Base-by-base conservation (phyloP, 2,113 vertebrate genomes). In the Centropus bengalensis region DNA sequence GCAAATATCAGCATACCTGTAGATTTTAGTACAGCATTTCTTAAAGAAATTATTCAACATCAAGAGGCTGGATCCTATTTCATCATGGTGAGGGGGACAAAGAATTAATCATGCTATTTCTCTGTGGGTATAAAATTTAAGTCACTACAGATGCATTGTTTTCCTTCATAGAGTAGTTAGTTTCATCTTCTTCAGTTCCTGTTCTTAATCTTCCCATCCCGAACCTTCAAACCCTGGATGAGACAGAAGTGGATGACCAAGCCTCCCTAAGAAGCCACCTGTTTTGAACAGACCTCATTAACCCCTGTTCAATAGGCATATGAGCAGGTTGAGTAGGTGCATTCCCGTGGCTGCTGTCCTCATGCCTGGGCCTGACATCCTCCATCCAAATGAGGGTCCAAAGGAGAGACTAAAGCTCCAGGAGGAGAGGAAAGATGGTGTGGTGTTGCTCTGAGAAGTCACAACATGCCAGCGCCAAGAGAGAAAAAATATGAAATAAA, bases 241-340 rank as follows among this genome's bases (percentile, higher is more conserved):
- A 77, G 55, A 14, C 82, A 80, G 38, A 70, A 63, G 0, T 44
- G 40, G 68, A 19, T 42, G 76, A 70, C 18, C 0, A 1, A 69
- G 81, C 71, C 49, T 49, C 74, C 21, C 49, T 2, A 83, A 70
- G 51, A 60, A 33, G 22, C 32, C 89, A 89, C 85, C 64, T 71
- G 71, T 52, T 94, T 75, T 63, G 59, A 68, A 59, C 33, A 94
- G 82, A 75, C 12, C 63, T 60, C 3, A 1, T 45, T 77, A 36
- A 90, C 33, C 63, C 30, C 51, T 56, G 51, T 88, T 42, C 23
- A 38, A 62, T 56, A 84, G 33, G 23, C 1, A 0, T 21, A 1
- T 0, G 14, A 32, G 38, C 2, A 15, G 33, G 36, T 1, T 18
- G 58, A 49, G 66, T 0, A 0, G 8, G 28, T 49, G 1, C 36